Percentiles rank a stretch among this genome's conserved stretches.
Conservation (phyloP, 2,113 vertebrate species). For the Anas platyrhynchos region DNA sequence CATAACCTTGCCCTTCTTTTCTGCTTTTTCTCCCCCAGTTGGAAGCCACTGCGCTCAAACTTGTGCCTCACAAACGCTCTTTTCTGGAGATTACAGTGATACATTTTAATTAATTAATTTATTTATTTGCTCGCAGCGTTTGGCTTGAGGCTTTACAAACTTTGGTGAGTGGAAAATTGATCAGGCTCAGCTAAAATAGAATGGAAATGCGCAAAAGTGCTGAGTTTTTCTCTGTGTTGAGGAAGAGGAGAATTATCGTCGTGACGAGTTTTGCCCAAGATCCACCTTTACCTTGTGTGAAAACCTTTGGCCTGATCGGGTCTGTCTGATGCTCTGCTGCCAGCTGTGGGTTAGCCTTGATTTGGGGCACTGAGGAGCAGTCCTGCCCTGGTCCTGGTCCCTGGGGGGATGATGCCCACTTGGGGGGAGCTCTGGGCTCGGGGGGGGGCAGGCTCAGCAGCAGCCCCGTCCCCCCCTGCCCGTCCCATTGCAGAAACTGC, state of each 20-base stretch:
- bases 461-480: neutral
- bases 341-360: conserved; percentile 36
- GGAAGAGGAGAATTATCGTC: neutral
- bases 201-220: neutral
- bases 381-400: neutral
- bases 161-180: neutral
- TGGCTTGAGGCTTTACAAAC: neutral
- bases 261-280: neutral
- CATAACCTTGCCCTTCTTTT: neutral
- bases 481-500: neutral
- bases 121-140: neutral
- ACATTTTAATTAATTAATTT: neutral
- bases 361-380: conserved; percentile 11
- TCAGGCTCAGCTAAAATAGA: neutral
- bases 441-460: neutral
- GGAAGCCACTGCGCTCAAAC: neutral
- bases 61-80: neutral
- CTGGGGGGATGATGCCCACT: neutral
- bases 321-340: neutral
- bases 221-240: neutral
- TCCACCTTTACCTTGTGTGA: neutral
- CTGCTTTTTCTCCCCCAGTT: neutral
- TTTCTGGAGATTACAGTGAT: neutral
- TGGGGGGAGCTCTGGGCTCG: neutral
- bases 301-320: neutral